Evolutionary conservation across 2,888 invertebrate species (phyloP).

Genomic region (Tachina grossa): DNA sequence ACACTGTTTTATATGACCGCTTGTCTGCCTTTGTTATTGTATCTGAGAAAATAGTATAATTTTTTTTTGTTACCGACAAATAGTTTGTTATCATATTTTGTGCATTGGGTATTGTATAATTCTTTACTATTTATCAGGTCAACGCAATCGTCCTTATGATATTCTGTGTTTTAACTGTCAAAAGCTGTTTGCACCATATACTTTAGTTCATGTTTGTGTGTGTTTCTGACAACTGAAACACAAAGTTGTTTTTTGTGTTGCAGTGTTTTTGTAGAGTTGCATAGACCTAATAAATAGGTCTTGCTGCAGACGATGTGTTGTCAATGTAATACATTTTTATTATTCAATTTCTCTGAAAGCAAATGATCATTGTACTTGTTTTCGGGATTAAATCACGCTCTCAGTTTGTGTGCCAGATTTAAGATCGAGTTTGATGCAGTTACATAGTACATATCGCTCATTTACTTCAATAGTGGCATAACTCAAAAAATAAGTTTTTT

Average conservation of each 20-base stretch:
- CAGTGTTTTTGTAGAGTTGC: too few relatives aligned
- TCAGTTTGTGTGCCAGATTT: constrained; percentile 9
- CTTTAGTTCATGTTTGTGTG: too few relatives aligned
- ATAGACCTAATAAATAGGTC: too few relatives aligned
- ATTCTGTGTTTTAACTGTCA: too few relatives aligned
- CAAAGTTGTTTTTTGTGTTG: too few relatives aligned
- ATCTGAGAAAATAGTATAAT: constrained; percentile 15
- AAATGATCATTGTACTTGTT: constrained; percentile 41
- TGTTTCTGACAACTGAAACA: too few relatives aligned
- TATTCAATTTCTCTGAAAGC: constrained; percentile 41
- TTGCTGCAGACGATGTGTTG: constrained; percentile 26
- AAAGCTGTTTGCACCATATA: too few relatives aligned
- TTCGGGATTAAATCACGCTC: constrained; percentile 26
- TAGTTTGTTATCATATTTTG: constrained; percentile 41
- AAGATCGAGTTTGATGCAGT: constrained; percentile 1
- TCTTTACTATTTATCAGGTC: too few relatives aligned
- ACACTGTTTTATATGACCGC: constrained; percentile 35
- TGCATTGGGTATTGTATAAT: constrained; percentile 25
- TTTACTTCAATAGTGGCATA: too few relatives aligned
- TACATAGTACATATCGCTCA: not conserved
- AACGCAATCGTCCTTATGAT: too few relatives aligned
- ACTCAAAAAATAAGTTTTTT: too few relatives aligned
- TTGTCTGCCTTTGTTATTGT: constrained; percentile 41
- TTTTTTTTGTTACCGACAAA: constrained; percentile 16
- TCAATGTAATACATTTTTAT: constrained; percentile 48